Evolutionary conservation across 2,113 vertebrate species (phyloP).

Genomic region (Fregetta grallaria): DNA sequence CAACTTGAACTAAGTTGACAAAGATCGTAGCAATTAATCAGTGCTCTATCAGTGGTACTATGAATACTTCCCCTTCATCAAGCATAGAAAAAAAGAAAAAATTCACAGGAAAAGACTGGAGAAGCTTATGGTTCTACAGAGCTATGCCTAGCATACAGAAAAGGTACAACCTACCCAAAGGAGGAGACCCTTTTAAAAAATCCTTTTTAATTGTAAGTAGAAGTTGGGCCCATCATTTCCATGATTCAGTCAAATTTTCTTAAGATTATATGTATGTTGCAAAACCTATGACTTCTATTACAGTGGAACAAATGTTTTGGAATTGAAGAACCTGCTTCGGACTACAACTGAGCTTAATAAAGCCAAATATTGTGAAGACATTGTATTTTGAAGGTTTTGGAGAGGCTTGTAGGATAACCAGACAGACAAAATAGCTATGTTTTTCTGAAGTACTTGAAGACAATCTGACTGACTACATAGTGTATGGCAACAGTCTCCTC

Average conservation of each 20-base stretch:
- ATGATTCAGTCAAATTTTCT: background rate
- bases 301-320: background rate
- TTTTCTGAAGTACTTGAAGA: background rate
- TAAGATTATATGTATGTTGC: background rate
- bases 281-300: background rate
- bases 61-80: background rate
- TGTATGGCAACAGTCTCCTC: background rate
- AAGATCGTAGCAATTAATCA: background rate
- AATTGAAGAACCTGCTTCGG: background rate
- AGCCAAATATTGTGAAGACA: background rate
- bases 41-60: background rate
- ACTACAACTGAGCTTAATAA: background rate
- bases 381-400: background rate
- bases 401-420: background rate
- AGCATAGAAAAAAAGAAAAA: background rate
- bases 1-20: background rate
- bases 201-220: background rate
- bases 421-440: background rate
- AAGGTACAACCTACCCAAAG: background rate
- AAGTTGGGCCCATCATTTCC: background rate
- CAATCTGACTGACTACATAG: background rate
- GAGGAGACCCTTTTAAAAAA: background rate
- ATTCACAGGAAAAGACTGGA: background rate
- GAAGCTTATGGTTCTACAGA: background rate
- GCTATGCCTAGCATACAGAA: background rate